Evolutionary conservation across 2,797 vertebrate genomes (phyloP).

Genomic region (Scyliorhinus canicula): DNA sequence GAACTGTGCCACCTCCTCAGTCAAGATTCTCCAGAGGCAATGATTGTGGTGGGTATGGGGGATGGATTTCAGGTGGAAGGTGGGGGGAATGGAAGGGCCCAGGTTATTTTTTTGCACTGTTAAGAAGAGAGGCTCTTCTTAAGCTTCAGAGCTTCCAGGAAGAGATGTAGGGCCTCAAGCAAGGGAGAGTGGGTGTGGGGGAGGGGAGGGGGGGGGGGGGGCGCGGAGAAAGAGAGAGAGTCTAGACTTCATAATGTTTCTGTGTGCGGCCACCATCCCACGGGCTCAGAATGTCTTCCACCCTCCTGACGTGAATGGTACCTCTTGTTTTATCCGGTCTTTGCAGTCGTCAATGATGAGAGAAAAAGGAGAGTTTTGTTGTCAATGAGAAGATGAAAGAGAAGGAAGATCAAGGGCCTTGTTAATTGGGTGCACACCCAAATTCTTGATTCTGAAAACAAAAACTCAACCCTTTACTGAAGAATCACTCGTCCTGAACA

Average conservation of each 20-base stretch:
- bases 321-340: background rate
- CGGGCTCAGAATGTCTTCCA: background rate
- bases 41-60: background rate
- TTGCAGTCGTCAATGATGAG: background rate
- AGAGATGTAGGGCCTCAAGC: background rate
- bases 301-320: background rate
- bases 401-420: background rate
- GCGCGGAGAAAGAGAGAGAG: no score
- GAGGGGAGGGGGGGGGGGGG: no score
- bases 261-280: background rate
- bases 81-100: background rate
- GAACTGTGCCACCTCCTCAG: background rate
- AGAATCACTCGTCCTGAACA: background rate
- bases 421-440: background rate
- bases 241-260: background rate
- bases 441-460: background rate
- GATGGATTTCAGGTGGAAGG: background rate
- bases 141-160: background rate
- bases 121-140: background rate
- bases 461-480: background rate
- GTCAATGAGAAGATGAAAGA: background rate
- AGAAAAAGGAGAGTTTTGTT: background rate
- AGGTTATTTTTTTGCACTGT: background rate
- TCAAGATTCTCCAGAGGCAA: background rate
- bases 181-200: no score